Base-by-base conservation (phyloP, 2,888 invertebrate species). In the Amorpha juglandis region DNA sequence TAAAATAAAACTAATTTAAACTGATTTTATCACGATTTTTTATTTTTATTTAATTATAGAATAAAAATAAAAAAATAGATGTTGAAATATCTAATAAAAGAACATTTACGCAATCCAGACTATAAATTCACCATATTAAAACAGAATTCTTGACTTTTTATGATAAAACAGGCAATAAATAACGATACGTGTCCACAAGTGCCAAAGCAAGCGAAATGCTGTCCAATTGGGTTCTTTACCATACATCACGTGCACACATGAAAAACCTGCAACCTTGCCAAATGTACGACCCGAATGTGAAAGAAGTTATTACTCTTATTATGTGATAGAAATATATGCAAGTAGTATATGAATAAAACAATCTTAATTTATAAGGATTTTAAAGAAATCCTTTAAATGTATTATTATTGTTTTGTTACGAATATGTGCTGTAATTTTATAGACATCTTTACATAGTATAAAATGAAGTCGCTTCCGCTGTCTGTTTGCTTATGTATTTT, bases 181-280 rank as follows among this genome's bases (percentile, higher is more conserved):
- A 58, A 58, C 38, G 58, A 33, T 19, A 58, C 33, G 63, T 19
- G 47, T 38, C 51, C 52, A 55, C 72, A 68, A 69, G 68, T 69
- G 70, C 69, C 71, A 75, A 72, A 70, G 72, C 73, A 65, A 70
- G 77, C 77, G 73, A 72, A 79, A 78, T 73, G 48, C 69, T 14
- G 62, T 68, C 63, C 74, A 79, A 84, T 84, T 84, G 78, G 71
- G 80, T 83, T 84, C 83, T 83, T 84, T 84, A 84, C 71, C 58
- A 42, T 58, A 58, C 58, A 38, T 58, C 58, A 58, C 58, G 58
- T 38, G 42, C 58, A 58, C 38, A 42, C 58, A 42, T 58, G 38
- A 58, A 58, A 53, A 53, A 53, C 33, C 58, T 19, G 58, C 38
- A 16, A 42, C 11, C 58, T 58, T 12, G 42, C 12, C 19, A 58